These are phyloP conservation scores for Hylyphantes graminicola DNA, from an alignment of 1,140 invertebrate species.

Conservation along the genomic window DNA sequence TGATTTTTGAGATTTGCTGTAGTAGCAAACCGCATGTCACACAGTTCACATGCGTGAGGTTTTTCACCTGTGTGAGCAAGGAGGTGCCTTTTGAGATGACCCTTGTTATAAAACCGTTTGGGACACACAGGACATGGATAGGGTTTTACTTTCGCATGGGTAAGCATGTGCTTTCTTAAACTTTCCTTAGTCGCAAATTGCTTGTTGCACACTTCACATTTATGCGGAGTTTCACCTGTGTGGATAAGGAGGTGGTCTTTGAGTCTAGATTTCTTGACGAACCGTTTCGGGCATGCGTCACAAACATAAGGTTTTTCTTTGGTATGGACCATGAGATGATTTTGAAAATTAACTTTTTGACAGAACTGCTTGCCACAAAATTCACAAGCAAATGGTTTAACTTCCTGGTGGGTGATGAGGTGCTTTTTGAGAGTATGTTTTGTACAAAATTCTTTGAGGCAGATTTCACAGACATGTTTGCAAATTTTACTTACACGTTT, in stretches of 20 bases:
- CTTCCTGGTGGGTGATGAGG: background rate
- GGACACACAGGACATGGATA: background rate
- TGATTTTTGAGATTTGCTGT: background rate
- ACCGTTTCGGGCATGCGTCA: too few relatives aligned
- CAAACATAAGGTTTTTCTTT: conserved; percentile 4
- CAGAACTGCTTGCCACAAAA: too few relatives aligned
- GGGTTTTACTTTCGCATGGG: conserved; percentile 15
- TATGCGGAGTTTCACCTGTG: conserved; percentile 97
- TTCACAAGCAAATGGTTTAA: too few relatives aligned
- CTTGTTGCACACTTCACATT: conserved; percentile 83
- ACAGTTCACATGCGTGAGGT: conserved; percentile 67
- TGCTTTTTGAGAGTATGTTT: too few relatives aligned
- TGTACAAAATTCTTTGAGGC: too few relatives aligned
- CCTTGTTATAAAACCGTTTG: conserved; percentile 9
- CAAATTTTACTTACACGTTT: too few relatives aligned
- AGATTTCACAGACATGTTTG: too few relatives aligned
- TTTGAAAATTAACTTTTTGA: too few relatives aligned
- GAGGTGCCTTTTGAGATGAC: background rate
- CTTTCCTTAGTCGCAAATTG: conserved; percentile 89
- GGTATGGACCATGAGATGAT: background rate
- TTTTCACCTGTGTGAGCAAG: conserved; percentile 63
- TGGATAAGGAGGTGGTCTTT: conserved; percentile 70
- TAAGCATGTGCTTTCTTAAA: conserved; percentile 70
- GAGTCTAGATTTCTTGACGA: too few relatives aligned
- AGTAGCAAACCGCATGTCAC: conserved; percentile 64